Percentiles rank a stretch among this genome's conserved stretches.
Conservation (phyloP, 2,113 vertebrate species). For the Cairina moschata region DNA sequence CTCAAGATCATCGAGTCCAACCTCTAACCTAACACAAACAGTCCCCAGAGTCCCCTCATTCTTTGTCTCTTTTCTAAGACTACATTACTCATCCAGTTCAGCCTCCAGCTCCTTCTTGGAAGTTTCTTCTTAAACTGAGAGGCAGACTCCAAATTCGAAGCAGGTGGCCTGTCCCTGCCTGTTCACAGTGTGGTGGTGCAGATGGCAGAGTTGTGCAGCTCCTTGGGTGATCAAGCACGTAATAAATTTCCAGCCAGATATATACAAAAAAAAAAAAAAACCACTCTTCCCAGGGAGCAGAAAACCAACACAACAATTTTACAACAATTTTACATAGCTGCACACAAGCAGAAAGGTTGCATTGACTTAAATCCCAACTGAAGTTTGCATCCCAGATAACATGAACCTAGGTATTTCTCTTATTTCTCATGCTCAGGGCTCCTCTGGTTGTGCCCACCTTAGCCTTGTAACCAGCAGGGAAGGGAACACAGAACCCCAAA, state of each 20-base stretch:
- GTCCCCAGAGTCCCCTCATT: too few relatives aligned
- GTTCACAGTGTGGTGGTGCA: rapidly evolving
- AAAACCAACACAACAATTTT: neutral
- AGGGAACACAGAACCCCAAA: neutral
- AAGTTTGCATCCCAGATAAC: neutral
- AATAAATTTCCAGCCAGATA: neutral
- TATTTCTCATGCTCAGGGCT: neutral
- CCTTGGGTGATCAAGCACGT: neutral
- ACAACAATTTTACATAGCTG: neutral
- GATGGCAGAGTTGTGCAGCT: neutral
- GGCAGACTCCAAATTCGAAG: neutral
- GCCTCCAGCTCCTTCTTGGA: neutral
- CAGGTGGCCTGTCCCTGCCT: neutral
- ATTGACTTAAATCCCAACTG: neutral
- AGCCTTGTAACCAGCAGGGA: neutral
- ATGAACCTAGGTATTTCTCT: neutral
- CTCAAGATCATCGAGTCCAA: too few relatives aligned
- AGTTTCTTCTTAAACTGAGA: neutral
- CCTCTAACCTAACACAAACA: too few relatives aligned
- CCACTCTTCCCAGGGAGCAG: neutral
- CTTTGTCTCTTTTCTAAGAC: neutral
- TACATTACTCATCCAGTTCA: neutral
- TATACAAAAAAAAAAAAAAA: neutral
- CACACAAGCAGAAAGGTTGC: rapidly evolving
- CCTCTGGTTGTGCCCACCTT: neutral